A percentile compares a stretch with the other conserved stretches of the same genome.
Conservation (phyloP, 2,888 invertebrate genomes). For the Sphaerophoria taeniata region DNA sequence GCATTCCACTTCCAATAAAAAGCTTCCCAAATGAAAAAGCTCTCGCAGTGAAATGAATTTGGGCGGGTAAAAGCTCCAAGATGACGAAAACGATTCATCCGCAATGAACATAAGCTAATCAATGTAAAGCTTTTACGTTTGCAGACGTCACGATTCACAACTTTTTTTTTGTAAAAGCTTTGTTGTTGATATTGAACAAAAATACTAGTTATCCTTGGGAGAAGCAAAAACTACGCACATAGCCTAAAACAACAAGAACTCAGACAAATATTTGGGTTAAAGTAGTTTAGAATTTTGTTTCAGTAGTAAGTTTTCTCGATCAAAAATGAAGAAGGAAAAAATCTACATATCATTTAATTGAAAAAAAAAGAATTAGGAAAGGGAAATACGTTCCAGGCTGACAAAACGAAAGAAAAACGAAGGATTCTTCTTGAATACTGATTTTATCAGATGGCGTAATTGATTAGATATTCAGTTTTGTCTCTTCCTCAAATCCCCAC, state of each 20-base stretch:
- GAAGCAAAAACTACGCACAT: constrained; percentile 2
- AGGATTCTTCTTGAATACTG: constrained; percentile 58
- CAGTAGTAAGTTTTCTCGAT: constrained; percentile 1
- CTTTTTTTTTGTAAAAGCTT: constrained; percentile 27
- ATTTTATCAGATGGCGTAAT: constrained; percentile 71
- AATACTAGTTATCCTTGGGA: constrained; percentile 17
- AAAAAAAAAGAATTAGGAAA: neutral
- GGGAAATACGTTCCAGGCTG: no score
- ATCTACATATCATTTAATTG: constrained; percentile 31
- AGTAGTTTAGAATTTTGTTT: constrained; percentile 5
- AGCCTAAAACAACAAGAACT: constrained; percentile 28
- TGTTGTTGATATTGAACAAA: constrained; percentile 21
- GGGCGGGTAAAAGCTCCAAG: constrained; percentile 64
- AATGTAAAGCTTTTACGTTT: constrained; percentile 8
- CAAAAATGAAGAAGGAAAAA: neutral
- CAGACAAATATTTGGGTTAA: constrained; percentile 39
- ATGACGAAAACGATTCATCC: constrained; percentile 30
- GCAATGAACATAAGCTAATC: constrained; percentile 11
- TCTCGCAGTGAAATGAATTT: constrained; percentile 52
- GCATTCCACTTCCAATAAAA: constrained; percentile 62
- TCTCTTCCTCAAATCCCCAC: constrained; percentile 23
- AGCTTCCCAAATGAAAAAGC: constrained; percentile 40
- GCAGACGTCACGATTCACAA: constrained; percentile 67
- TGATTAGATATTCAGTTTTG: constrained; percentile 66
- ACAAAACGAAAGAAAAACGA: neutral